These are phyloP conservation scores for Strix uralensis DNA, from an alignment of 2,113 vertebrate species.

Conservation along the genomic window DNA sequence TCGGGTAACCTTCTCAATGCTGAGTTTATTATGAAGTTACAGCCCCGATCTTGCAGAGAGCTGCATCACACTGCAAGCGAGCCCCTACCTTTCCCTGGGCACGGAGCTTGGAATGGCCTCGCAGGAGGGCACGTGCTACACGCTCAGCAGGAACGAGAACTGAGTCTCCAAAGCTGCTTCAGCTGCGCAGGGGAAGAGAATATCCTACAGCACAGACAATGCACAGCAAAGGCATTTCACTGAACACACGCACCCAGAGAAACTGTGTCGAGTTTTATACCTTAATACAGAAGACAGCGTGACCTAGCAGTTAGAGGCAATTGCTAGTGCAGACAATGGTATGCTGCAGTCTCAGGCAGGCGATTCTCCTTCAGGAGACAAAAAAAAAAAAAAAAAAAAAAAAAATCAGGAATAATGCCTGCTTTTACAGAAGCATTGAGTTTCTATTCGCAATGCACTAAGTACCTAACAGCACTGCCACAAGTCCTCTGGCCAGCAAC, in stretches of 20 bases:
- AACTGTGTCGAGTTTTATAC: background rate
- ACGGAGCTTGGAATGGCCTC: background rate
- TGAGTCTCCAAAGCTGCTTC: background rate
- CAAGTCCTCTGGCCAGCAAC: background rate
- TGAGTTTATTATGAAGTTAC: background rate
- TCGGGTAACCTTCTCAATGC: background rate
- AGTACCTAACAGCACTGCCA: background rate
- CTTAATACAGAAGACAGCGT: background rate
- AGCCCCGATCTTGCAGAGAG: background rate
- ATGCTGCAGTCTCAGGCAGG: background rate
- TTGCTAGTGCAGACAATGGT: background rate
- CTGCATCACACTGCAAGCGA: background rate
- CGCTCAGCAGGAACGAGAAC: rapidly evolving
- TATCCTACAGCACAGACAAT: background rate
- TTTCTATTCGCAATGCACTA: background rate
- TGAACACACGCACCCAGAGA: too few relatives aligned
- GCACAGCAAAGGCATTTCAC: background rate
- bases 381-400: background rate
- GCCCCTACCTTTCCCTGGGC: too few relatives aligned
- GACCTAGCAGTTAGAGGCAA: background rate
- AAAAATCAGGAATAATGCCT: background rate
- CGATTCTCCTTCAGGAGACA: background rate
- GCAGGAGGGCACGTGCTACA: background rate
- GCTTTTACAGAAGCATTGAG: background rate
- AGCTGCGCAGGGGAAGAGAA: background rate